Conservation (phyloP, 2,797 vertebrate species). For the Poeciliopsis turneri region DNA sequence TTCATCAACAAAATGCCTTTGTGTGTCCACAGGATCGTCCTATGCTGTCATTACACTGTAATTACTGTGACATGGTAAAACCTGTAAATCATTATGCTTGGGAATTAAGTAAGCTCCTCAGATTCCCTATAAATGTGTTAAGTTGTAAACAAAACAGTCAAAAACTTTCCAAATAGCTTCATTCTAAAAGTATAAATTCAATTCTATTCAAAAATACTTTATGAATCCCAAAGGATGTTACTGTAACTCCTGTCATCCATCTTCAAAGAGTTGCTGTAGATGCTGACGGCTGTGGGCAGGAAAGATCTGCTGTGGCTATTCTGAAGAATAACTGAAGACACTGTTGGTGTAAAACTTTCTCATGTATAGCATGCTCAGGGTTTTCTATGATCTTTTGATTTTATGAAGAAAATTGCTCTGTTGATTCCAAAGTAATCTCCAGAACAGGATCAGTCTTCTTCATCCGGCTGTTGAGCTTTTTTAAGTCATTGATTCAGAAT, state of each 20-base stretch:
- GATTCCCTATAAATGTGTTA: background rate
- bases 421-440: background rate
- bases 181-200: background rate
- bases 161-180: background rate
- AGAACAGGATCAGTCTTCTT: background rate
- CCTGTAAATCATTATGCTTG: constrained; percentile 9
- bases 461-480: background rate
- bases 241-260: background rate
- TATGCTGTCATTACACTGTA: constrained; percentile 16
- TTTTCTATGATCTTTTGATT: background rate
- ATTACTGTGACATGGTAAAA: constrained; percentile 19
- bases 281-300: background rate
- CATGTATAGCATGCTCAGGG: background rate
- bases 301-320: background rate
- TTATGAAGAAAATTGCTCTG: background rate
- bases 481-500: background rate
- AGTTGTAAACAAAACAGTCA: constrained; percentile 1
- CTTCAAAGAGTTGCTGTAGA: background rate
- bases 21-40: constrained; percentile 30
- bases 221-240: background rate
- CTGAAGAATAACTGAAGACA: background rate
- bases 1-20: constrained; percentile 38
- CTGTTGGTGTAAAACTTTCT: background rate
- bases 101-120: constrained; percentile 7
- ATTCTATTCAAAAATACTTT: background rate